Conservation (phyloP, 2,113 vertebrate genomes). For the Brachypodius melanocephalos region DNA sequence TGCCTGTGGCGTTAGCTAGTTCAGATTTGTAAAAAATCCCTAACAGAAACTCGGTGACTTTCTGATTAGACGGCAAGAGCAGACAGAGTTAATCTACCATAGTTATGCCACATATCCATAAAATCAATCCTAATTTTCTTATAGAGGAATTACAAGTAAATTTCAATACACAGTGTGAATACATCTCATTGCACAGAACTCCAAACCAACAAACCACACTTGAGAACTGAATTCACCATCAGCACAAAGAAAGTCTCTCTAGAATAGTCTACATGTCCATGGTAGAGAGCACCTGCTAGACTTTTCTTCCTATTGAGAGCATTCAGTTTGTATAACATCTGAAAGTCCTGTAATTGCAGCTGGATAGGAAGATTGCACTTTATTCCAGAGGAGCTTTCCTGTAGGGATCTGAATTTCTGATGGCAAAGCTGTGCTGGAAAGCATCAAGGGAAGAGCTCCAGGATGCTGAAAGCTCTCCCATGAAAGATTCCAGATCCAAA, state of each 20-base stretch:
- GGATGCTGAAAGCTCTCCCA: neutral
- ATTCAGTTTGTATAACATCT: neutral
- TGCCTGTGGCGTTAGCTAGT: neutral
- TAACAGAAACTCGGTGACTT: neutral
- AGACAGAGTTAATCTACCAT: neutral
- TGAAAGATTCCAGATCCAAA: neutral
- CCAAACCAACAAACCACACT: neutral
- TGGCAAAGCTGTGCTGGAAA: neutral
- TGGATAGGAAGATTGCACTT: neutral
- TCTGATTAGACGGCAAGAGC: neutral
- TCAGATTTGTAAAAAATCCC: neutral
- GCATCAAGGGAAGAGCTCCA: neutral
- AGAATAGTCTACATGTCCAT: fast-evolving
- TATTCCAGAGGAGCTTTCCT: neutral
- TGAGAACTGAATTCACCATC: neutral
- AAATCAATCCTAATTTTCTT: neutral
- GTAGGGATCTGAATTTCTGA: neutral
- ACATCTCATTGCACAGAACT: neutral
- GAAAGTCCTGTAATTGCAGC: neutral
- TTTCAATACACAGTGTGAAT: neutral
- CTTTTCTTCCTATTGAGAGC: neutral
- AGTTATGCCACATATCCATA: neutral
- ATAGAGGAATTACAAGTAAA: neutral
- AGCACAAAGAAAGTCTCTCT: neutral
- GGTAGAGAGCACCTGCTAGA: neutral